A percentile compares a stretch with the other conserved stretches of the same genome.
phyloP scores from a whole-genome alignment of 2,113 vertebrate species.

The Agapornis roseicollis region DNA sequence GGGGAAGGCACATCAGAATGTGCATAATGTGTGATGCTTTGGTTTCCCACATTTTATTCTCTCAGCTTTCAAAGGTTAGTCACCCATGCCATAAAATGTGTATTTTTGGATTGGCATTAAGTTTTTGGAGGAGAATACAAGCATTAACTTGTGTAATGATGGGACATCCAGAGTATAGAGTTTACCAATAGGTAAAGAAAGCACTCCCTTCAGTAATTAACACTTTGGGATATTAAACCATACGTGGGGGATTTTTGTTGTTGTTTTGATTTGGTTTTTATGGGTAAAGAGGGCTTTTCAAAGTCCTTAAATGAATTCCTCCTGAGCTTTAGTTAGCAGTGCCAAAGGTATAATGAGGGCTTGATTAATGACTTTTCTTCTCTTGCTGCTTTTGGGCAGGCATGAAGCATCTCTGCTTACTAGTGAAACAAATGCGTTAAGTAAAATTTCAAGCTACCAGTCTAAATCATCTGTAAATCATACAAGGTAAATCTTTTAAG shows the following conservation, averaged over 20 bases:
- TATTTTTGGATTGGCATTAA: not conserved
- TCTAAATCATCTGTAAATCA: not conserved
- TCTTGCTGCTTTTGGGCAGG: constrained; percentile 38
- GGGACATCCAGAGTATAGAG: not conserved
- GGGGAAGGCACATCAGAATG: not conserved
- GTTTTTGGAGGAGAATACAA: not conserved
- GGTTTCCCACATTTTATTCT: not conserved
- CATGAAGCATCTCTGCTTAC: not conserved
- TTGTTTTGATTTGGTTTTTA: not conserved
- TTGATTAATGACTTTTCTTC: not conserved
- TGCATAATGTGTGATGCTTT: not conserved
- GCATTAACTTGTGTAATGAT: not conserved
- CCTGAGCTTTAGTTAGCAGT: not conserved
- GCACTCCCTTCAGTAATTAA: not conserved
- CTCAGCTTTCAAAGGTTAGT: not conserved
- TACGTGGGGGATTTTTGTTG: not conserved
- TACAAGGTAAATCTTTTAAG: constrained; percentile 26
- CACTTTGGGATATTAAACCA: not conserved
- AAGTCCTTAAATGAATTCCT: not conserved
- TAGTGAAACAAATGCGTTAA: not conserved
- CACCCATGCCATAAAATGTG: not conserved
- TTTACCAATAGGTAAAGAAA: not conserved
- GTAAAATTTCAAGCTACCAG: constrained; percentile 14
- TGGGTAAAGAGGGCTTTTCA: not conserved
- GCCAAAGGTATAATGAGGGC: not conserved